Base-by-base conservation (phyloP, 2,888 invertebrate species). In the Acanthoscelides obtectus region DNA sequence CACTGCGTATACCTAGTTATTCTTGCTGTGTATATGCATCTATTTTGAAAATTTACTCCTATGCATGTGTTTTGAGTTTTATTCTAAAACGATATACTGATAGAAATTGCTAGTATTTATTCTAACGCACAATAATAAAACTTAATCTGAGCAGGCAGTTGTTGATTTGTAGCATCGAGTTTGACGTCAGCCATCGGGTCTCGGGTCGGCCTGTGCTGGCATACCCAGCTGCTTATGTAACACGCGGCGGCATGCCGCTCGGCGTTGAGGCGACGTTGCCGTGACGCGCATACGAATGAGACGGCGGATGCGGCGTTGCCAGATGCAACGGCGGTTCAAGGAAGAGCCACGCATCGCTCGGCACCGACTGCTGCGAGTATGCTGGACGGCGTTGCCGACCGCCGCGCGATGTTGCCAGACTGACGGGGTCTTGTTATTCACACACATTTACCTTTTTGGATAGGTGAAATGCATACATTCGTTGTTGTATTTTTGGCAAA, bases 221-320 rank as follows among this genome's bases (percentile, higher is more conserved):
- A 80, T 81, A 45, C 45, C 81, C 82, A 82, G 82, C 81, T 82
- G 82, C 83, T 82, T 83, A 83, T 81, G 81, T 83, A 83, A 83
- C 80, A 71, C 68, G 67, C 45, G 45, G 17, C 45, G 45, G 45
- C 45, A 12, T 8, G 25, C 25, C 25, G 25, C 25, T 25, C 25
- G 45, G 45, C 45, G 45, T 45, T 17, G 45, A 45, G 1, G 79
- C 81, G 72, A 70, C 77, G 82, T 82, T 84, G 84, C 80, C 83
- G 72, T 1, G 6, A 17, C 68, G 73, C 72, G 75, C 73, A 70
- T 70, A 72, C 73, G 67, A 71, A 72, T 71, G 72, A 76, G 79
- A 45, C 45, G 45, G 78, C 73, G 74, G 64, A 67, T 64, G 72
- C 75, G 67, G 27, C 72, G 75, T 77, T 77, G 77, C 73, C 76